Base-by-base conservation (phyloP, 37 sponge, comb jelly and placozoan species). In the Spongilla lacustris region DNA sequence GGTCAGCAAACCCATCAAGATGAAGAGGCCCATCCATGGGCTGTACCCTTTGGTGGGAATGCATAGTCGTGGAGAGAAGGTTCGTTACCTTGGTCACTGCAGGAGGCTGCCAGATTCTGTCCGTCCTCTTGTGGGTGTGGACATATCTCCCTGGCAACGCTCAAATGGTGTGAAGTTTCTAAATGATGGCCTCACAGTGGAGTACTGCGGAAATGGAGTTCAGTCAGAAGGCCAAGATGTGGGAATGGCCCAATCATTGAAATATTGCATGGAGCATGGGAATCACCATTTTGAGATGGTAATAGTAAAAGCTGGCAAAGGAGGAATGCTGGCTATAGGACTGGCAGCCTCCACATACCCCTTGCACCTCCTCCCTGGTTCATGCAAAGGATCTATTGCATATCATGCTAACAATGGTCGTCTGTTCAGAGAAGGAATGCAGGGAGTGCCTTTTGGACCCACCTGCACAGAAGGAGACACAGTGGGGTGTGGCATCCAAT, bases 211-310 rank as follows among this genome's bases (percentile, higher is more conserved):
- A 27, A 77, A 83, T 24, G 85, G 91, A 0, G 73, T 81, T n/a
- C 19, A 17, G 58, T 17, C 58, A 58, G 28, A 76, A 28, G 66
- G 46, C 17, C 91, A 88, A 73, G 91, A 87, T 77, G 85, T 90
- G 36, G 96, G 94, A 11, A 77, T 93, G 24, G 96, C 96, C 14
- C 91, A 90, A 50, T 75, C 83, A 22, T 58, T 58, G 58, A 75
- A 46, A 13, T 69, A 80, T 36, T 84, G 67, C 2, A 50, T 96
- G 22, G 76, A 83, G 23, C 79, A 58, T 6, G 33, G 67, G 4
- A 81, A 90, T 37, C 96, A 92, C 75, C 93, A 96, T 37, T 96
- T 96, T 88, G 96, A 96, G 72, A 81, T 96, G 89, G 80, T 85
- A 37, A 88, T 96, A 21, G 48, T 85, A 36, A 67, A 89, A 3